Evolutionary conservation across 2,113 vertebrate genomes (phyloP).

Genomic region (Fregetta grallaria): DNA sequence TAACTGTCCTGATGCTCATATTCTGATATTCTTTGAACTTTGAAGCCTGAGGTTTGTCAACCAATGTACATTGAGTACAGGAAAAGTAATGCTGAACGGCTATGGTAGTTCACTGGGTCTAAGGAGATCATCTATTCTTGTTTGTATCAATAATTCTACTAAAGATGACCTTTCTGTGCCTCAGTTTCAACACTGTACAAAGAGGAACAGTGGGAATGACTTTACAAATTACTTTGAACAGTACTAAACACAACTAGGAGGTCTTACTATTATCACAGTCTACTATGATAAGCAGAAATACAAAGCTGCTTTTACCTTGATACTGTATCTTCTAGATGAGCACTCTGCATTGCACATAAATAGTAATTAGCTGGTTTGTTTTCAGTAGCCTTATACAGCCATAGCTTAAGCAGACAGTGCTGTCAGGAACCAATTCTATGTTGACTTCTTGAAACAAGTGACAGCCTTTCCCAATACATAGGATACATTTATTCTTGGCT

Average conservation of each 20-base stretch:
- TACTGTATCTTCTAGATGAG: background rate
- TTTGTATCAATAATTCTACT: background rate
- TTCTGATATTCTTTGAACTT: background rate
- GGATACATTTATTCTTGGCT: background rate
- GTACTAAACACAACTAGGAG: background rate
- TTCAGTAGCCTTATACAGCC: background rate
- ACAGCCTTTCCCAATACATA: background rate
- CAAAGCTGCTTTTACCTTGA: background rate
- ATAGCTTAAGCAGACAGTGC: background rate
- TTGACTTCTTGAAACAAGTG: background rate
- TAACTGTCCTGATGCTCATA: background rate
- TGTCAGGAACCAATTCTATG: background rate
- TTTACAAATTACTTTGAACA: background rate
- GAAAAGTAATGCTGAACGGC: background rate
- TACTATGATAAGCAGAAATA: background rate
- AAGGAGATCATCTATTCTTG: background rate
- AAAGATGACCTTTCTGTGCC: background rate
- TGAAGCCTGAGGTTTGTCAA: background rate
- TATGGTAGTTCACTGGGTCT: background rate
- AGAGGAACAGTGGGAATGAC: background rate
- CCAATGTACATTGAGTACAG: background rate
- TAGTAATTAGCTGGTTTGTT: background rate
- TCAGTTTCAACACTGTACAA: background rate
- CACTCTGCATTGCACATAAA: background rate
- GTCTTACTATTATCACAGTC: background rate